Conservation (phyloP, 2,113 vertebrate species). For the Erpornis zantholeuca region DNA sequence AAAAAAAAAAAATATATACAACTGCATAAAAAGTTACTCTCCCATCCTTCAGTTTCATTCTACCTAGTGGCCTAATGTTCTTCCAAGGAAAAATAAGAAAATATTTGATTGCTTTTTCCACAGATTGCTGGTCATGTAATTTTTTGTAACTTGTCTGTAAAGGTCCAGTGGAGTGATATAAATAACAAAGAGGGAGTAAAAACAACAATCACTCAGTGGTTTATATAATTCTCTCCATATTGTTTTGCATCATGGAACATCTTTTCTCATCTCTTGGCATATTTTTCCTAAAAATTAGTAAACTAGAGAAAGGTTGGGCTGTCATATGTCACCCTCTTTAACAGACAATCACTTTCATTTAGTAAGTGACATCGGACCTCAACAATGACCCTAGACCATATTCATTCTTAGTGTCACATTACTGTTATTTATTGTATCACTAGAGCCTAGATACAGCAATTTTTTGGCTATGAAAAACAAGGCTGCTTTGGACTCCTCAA, state of each 20-base stretch:
- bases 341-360: background rate
- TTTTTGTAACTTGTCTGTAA: background rate
- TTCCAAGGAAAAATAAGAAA: background rate
- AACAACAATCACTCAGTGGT: background rate
- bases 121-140: background rate
- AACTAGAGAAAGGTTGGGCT: background rate
- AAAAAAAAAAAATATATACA: background rate
- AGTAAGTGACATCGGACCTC: background rate
- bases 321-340: background rate
- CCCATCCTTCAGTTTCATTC: background rate
- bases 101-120: background rate
- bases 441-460: background rate
- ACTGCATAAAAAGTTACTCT: background rate
- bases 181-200: background rate
- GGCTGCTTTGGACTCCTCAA: background rate
- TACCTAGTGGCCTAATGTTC: background rate
- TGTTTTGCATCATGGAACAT: background rate
- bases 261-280: background rate
- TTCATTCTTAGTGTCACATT: background rate
- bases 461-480: background rate
- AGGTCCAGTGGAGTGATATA: background rate
- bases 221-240: background rate
- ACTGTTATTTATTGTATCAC: background rate
- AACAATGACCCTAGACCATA: background rate
- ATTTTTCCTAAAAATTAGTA: background rate